These are phyloP conservation scores for Hippasteria phrygiana DNA, from an alignment of 53 echinoderm and acorn worm genomes.

Conservation along the genomic window DNA sequence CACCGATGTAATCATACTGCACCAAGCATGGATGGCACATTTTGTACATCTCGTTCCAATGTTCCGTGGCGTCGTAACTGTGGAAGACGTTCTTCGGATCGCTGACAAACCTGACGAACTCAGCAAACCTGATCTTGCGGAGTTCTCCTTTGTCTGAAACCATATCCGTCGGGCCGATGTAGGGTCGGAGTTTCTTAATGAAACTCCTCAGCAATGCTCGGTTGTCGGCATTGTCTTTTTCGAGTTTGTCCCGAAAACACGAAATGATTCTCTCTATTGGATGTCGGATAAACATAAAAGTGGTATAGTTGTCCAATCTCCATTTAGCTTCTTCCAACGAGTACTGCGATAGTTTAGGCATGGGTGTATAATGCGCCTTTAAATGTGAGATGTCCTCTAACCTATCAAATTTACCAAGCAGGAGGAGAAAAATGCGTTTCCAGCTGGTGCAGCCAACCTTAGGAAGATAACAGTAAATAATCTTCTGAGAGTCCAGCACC, in stretches of 20 bases:
- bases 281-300: conserved; percentile 63
- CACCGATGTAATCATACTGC: conserved; percentile 64
- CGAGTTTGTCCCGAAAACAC: conserved; percentile 68
- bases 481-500: conserved; percentile 72
- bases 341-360: conserved; percentile 51
- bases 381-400: conserved; percentile 38
- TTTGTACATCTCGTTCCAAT: conserved; percentile 74
- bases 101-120: conserved; percentile 64
- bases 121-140: conserved; percentile 50
- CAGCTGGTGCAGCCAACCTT: conserved; percentile 87
- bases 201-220: conserved; percentile 39
- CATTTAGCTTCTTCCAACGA: conserved; percentile 40
- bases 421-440: conserved; percentile 79
- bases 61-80: conserved; percentile 63
- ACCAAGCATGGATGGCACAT: conserved; percentile 74
- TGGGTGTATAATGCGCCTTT: conserved; percentile 49
- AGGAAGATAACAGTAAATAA: conserved; percentile 81
- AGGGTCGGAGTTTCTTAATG: conserved; percentile 48
- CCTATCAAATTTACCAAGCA: conserved; percentile 43
- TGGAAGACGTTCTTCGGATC: conserved; percentile 51
- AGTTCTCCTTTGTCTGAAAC: background rate
- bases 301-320: conserved; percentile 53
- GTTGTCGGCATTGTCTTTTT: conserved; percentile 41
- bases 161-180: background rate
- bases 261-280: conserved; percentile 70